Base-by-base conservation (phyloP, 2,113 vertebrate species). In the Chlorodrepanis virens region DNA sequence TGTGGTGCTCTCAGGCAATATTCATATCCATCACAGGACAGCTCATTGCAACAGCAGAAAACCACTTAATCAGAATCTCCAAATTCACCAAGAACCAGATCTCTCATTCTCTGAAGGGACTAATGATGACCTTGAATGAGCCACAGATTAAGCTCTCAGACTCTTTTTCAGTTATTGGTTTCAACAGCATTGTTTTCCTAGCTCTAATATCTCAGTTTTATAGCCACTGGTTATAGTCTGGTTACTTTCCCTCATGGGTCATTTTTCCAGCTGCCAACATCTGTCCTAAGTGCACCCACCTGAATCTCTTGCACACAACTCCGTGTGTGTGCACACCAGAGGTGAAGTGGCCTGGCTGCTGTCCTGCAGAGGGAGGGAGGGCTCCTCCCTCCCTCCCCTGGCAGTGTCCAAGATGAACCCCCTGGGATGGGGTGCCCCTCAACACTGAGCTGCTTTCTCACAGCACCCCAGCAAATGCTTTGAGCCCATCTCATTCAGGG, bases 271-370 rank as follows among this genome's bases (percentile, higher is more conserved):
- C 27, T 70, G 61, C 61, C 83, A 52, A 53, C 39, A 9, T 42
- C 29, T 25, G 23, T 44, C 28, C 64, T 61, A 21, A 40, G 27
- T 5, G 63, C 33, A 53, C 39, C 52, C 45, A 23, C 25, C 12
- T 8, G 33, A 37, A 42, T 6, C 9, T 11, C 64, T 68, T 47
- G 19, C 72, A 39, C 49, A 44, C 20, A 69, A 23, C 52, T 80
- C 31, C 3, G 0, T 10, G 12, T 45, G 29, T 25, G 33, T 21
- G 9, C 22, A 3, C 5, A 18, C 40, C 59, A 0, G 0, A 57
- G 42, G 60, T 29, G 39, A 49, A 22, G 24, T 4, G 31, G 27
- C 50, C 21, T 57, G 60, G 56, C 27, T 92, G 70, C 69, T 40
- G 3, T 13, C 23, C 59, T 47, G 33, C 77, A 72, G 33, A 45